Evolutionary conservation across 2,797 vertebrate genomes (phyloP).

Genomic region (Gymnoscopelus microlampas): DNA sequence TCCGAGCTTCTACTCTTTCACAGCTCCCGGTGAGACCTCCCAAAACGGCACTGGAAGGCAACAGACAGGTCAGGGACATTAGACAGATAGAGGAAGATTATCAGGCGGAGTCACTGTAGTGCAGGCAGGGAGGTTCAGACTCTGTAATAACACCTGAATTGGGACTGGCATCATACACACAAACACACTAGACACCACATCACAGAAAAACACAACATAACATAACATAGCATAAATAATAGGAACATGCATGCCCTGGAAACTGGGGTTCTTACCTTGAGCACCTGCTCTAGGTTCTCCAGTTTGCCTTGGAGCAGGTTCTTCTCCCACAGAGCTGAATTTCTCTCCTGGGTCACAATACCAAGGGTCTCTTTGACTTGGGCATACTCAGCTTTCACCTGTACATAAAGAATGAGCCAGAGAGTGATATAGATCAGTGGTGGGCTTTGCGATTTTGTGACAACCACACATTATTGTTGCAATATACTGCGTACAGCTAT

Average conservation of each 20-base stretch:
- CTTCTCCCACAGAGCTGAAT: slow-evolving; percentile 90
- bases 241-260: slow-evolving; percentile 11
- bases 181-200: no score
- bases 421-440: slow-evolving; percentile 3
- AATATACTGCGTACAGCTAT: no score
- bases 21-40: slow-evolving; percentile 76
- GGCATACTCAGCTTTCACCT: slow-evolving; percentile 93
- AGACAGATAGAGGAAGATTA: slow-evolving; percentile 62
- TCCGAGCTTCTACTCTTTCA: slow-evolving; percentile 75
- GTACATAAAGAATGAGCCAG: slow-evolving; percentile 33
- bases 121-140: slow-evolving; percentile 52
- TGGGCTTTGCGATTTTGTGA: no score
- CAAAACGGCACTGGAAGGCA: slow-evolving; percentile 78
- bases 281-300: slow-evolving; percentile 99
- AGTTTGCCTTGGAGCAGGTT: slow-evolving; percentile 97
- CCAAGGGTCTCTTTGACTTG: slow-evolving; percentile 83
- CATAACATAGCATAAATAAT: slow-evolving; percentile 6
- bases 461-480: no score
- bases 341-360: slow-evolving; percentile 88
- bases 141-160: slow-evolving; percentile 55
- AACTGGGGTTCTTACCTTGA: slow-evolving; percentile 87
- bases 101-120: slow-evolving; percentile 61
- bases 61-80: slow-evolving; percentile 76
- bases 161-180: slow-evolving; percentile 17
- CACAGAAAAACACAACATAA: slow-evolving; percentile 5